These are phyloP conservation scores for Asobara japonica DNA, from an alignment of 1,140 invertebrate species.

Conservation along the genomic window DNA sequence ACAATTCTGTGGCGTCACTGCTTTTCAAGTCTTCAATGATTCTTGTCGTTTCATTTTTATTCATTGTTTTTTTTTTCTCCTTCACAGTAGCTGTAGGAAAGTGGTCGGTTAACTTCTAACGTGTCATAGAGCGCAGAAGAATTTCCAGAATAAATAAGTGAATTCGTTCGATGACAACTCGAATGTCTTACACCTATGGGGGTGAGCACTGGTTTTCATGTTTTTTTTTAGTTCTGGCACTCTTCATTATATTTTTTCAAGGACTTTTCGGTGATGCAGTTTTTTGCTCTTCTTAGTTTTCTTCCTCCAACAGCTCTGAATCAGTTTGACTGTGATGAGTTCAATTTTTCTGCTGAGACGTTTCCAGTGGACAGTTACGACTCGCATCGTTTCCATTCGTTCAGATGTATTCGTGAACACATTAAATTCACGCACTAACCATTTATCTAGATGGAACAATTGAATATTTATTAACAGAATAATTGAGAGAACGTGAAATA, in stretches of 20 bases:
- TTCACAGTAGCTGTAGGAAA: conserved; percentile 52
- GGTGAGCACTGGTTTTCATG: conserved; percentile 47
- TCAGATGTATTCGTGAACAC: conserved; percentile 53
- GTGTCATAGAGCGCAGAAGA: conserved; percentile 56
- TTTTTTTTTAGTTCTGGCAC: conserved; percentile 44
- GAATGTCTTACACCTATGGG: conserved; percentile 62
- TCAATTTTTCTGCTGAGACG: conserved; percentile 35
- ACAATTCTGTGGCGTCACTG: conserved; percentile 32
- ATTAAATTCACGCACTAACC: conserved; percentile 61
- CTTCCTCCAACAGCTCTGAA: conserved; percentile 19
- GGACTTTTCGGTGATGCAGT: conserved; percentile 43
- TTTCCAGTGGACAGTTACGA: conserved; percentile 39
- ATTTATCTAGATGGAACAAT: conserved; percentile 50
- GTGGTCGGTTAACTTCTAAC: conserved; percentile 55
- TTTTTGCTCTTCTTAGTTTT: conserved; percentile 25
- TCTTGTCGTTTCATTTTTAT: conserved; percentile 4
- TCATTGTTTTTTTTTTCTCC: conserved; percentile 39
- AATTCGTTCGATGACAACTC: conserved; percentile 46
- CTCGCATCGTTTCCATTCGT: conserved; percentile 45
- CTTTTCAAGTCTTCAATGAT: conserved; percentile 26
- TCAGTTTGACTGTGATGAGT: conserved; percentile 8
- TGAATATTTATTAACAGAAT: no score
- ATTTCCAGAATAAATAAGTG: conserved; percentile 34
- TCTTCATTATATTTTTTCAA: conserved; percentile 28
- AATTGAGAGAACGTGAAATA: no score